Conservation (phyloP, 2,888 invertebrate species). For the Melanotus villosus region DNA sequence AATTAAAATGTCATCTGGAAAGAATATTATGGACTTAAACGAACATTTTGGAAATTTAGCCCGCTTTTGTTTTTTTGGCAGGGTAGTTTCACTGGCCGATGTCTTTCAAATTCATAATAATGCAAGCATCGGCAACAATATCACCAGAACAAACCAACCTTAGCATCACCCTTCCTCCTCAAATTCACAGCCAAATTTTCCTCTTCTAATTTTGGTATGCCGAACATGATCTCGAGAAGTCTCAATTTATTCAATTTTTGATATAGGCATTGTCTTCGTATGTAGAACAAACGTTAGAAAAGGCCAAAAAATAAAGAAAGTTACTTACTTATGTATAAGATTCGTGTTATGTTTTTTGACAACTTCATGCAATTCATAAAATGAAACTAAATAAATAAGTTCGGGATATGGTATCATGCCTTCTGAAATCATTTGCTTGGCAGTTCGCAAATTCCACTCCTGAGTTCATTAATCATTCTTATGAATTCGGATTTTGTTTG, state of each 20-base stretch:
- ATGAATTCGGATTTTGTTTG: constrained; percentile 76
- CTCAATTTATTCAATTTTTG: constrained; percentile 73
- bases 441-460: constrained; percentile 73
- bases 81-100: too few relatives aligned
- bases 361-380: constrained; percentile 75
- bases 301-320: too few relatives aligned
- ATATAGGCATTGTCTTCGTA: constrained; percentile 75
- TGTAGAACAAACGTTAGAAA: constrained; percentile 32
- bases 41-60: too few relatives aligned
- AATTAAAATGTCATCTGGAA: constrained; percentile 81
- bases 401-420: constrained; percentile 77
- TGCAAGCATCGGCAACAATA: constrained; percentile 79
- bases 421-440: constrained; percentile 72
- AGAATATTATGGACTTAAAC: too few relatives aligned
- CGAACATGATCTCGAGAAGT: constrained; percentile 74
- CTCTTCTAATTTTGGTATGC: constrained; percentile 55
- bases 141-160: constrained; percentile 74
- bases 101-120: constrained; percentile 79
- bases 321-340: constrained; percentile 75
- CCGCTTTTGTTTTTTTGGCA: too few relatives aligned
- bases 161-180: neutral
- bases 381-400: constrained; percentile 78
- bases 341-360: constrained; percentile 71
- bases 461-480: constrained; percentile 72
- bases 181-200: neutral